A percentile compares a stretch with the other conserved stretches of the same genome.
phyloP scores from a whole-genome alignment of 2,113 vertebrate genomes.

The Tetrao urogallus region DNA sequence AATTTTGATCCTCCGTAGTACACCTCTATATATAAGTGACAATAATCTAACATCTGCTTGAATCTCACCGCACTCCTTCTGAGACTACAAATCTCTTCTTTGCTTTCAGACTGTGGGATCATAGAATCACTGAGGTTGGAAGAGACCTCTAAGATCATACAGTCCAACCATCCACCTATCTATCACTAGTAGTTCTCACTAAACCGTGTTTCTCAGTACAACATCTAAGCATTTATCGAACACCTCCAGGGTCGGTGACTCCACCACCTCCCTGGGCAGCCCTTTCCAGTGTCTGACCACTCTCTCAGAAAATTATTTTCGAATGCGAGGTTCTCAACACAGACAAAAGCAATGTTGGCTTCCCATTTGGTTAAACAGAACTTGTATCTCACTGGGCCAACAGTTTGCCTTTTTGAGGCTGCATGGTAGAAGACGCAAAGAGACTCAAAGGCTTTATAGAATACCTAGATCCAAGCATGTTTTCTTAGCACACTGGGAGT shows the following conservation, averaged over 20 bases:
- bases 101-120: not conserved
- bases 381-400: not conserved
- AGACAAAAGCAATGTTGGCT: not conserved
- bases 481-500: not conserved
- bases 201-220: too few relatives aligned
- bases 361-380: not conserved
- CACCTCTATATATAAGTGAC: not conserved
- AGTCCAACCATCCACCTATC: too few relatives aligned
- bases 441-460: not conserved
- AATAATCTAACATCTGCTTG: not conserved
- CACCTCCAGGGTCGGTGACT: too few relatives aligned
- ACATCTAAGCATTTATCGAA: too few relatives aligned
- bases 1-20: not conserved
- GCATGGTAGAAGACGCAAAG: not conserved
- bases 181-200: too few relatives aligned
- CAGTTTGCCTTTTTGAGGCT: not conserved
- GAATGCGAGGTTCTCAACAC: not conserved
- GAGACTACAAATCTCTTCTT: not conserved
- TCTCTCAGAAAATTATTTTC: too few relatives aligned
- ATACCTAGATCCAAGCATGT: not conserved
- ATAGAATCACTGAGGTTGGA: too few relatives aligned
- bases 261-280: too few relatives aligned
- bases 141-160: too few relatives aligned
- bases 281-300: too few relatives aligned
- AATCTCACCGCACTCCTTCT: not conserved